phyloP scores from a whole-genome alignment of 2,797 vertebrate genomes.

The Oreonectes daqikongensis region DNA sequence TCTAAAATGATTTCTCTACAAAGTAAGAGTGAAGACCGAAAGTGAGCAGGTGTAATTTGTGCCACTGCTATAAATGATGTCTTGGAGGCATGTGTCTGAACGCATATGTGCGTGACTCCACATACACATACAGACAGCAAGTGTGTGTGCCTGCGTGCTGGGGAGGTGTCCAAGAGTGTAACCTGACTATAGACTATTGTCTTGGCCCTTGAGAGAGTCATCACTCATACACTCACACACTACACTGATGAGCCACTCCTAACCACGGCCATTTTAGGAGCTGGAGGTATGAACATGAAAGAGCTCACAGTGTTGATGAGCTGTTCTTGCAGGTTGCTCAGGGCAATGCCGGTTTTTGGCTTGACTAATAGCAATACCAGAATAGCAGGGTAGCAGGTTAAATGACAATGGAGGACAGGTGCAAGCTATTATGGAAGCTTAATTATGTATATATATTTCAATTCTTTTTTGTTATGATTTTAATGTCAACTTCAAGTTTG shows the following conservation, averaged over 20 bases:
- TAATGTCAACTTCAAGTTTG: neutral
- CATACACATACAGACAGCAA: slow-evolving; percentile 10
- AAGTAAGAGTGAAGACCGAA: slow-evolving; percentile 36
- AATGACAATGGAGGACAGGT: neutral
- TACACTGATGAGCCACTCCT: slow-evolving; percentile 45
- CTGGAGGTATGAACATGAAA: slow-evolving; percentile 48
- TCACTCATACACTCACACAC: slow-evolving; percentile 48
- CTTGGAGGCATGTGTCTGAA: slow-evolving; percentile 41
- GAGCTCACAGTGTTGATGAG: slow-evolving; percentile 36
- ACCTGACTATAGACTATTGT: slow-evolving; percentile 56
- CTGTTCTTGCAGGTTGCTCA: slow-evolving; percentile 18
- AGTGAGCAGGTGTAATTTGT: slow-evolving; percentile 41
- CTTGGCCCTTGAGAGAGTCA: slow-evolving; percentile 46
- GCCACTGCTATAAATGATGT: slow-evolving; percentile 38
- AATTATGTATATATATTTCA: neutral
- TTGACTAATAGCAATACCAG: slow-evolving; percentile 1
- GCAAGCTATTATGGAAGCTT: neutral
- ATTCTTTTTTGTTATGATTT: neutral
- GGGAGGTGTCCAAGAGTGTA: slow-evolving; percentile 44
- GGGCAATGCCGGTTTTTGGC: slow-evolving; percentile 20
- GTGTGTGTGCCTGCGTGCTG: slow-evolving; percentile 27
- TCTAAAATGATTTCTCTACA: neutral
- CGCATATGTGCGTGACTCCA: slow-evolving; percentile 30
- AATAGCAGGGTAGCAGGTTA: neutral
- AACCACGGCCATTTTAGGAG: slow-evolving; percentile 44